Conservation (phyloP, 2,888 invertebrate species). For the Spodoptera exigua region DNA sequence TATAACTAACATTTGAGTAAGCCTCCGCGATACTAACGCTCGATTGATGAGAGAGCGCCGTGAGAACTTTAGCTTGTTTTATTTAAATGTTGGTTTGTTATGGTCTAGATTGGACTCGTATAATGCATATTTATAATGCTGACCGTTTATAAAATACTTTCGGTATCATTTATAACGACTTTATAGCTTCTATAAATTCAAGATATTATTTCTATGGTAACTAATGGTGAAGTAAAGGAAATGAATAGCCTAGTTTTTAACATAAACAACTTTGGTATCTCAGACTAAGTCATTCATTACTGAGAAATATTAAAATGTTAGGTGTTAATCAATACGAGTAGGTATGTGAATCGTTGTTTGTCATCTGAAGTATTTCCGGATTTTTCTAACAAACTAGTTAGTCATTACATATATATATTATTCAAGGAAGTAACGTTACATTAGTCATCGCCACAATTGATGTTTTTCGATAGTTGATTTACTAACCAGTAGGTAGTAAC, state of each 20-base stretch:
- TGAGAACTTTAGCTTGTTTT: slow-evolving; percentile 57
- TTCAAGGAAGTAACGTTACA: slow-evolving; percentile 49
- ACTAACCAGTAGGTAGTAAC: slow-evolving; percentile 7
- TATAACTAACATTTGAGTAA: slow-evolving; percentile 63
- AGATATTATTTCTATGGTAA: slow-evolving; percentile 24
- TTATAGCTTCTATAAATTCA: slow-evolving; percentile 22
- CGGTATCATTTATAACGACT: slow-evolving; percentile 21
- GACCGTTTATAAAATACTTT: slow-evolving; percentile 29
- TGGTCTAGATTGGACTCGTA: slow-evolving; percentile 53
- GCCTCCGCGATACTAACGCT: slow-evolving; percentile 54
- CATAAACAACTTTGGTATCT: slow-evolving; percentile 24
- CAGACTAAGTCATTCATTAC: slow-evolving; percentile 31
- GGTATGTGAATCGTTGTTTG: slow-evolving; percentile 42
- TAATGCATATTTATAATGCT: slow-evolving; percentile 38
- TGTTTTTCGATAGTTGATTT: slow-evolving; percentile 40
- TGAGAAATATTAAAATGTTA: slow-evolving; percentile 35
- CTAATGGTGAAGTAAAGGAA: slow-evolving; percentile 30
- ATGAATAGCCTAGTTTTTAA: slow-evolving; percentile 18
- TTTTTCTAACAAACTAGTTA: slow-evolving; percentile 54
- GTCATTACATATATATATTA: slow-evolving; percentile 51
- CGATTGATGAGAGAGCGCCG: slow-evolving; percentile 58
- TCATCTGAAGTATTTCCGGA: slow-evolving; percentile 60
- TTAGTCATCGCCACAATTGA: slow-evolving; percentile 56
- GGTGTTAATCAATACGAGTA: slow-evolving; percentile 40
- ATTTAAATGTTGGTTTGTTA: slow-evolving; percentile 51